phyloP scores from a whole-genome alignment of 2,888 invertebrate genomes.

The Drosophila siamana region DNA sequence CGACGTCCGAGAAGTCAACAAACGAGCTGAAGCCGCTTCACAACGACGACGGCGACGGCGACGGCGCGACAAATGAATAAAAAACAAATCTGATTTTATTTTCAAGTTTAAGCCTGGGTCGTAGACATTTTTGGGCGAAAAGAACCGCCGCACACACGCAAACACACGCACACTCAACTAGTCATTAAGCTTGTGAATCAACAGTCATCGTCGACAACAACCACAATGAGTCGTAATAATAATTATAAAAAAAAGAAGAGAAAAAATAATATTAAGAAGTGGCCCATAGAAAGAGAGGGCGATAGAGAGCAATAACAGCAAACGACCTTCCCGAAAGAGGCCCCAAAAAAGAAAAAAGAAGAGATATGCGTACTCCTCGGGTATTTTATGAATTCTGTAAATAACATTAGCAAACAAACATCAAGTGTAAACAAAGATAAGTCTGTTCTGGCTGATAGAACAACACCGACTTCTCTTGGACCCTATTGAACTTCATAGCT shows the following conservation, averaged over 20 bases:
- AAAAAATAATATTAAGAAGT: conserved; percentile 35
- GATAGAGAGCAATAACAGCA: conserved; percentile 22
- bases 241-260: conserved; percentile 45
- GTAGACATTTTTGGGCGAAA: conserved; percentile 43
- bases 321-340: conserved; percentile 55
- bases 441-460: background rate
- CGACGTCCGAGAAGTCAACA: conserved; percentile 68
- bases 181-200: conserved; percentile 51
- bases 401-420: conserved; percentile 33
- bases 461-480: conserved; percentile 15
- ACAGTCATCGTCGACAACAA: conserved; percentile 21
- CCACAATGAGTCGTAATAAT: conserved; percentile 26
- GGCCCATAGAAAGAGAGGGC: conserved; percentile 28
- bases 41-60: too few relatives aligned
- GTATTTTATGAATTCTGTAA: conserved; percentile 32
- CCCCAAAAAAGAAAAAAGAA: conserved; percentile 15
- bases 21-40: conserved; percentile 32
- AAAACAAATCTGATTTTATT: conserved; percentile 26
- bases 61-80: conserved; percentile 19
- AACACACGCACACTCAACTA: conserved; percentile 28
- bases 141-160: too few relatives aligned
- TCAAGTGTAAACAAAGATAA: conserved; percentile 23
- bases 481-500: background rate
- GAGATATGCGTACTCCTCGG: conserved; percentile 28
- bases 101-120: conserved; percentile 70